These are phyloP conservation scores for Harpegnathos saltator DNA, from an alignment of 1,140 invertebrate genomes.

Conservation along the genomic window DNA sequence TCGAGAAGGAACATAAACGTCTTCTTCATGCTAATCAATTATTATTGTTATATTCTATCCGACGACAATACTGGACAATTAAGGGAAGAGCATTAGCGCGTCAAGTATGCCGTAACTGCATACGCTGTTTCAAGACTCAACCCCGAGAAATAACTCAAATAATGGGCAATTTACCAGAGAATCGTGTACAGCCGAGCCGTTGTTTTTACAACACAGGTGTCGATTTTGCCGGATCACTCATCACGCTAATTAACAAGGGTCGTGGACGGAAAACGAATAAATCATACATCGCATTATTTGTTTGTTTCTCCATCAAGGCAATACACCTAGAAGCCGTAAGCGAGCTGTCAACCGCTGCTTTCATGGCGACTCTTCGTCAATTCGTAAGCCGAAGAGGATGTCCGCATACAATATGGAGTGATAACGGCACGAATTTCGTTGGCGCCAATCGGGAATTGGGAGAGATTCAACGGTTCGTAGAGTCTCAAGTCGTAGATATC, in stretches of 20 bases:
- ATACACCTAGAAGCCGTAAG: constrained; percentile 77
- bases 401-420: constrained; percentile 67
- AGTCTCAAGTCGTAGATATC: no score
- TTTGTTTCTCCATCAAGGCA: constrained; percentile 77
- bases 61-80: no score
- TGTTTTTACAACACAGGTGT: constrained; percentile 80
- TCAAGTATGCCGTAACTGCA: not conserved
- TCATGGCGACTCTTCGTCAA: constrained; percentile 74
- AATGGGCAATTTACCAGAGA: constrained; percentile 79
- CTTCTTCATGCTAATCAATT: not conserved
- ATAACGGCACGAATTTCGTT: constrained; percentile 78
- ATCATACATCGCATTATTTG: constrained; percentile 71
- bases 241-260: not conserved
- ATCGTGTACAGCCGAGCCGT: constrained; percentile 62
- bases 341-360: constrained; percentile 71
- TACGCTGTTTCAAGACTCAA: not conserved
- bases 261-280: constrained; percentile 19
- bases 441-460: constrained; percentile 65
- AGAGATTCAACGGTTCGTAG: not conserved
- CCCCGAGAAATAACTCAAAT: constrained; percentile 36
- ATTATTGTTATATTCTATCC: not conserved
- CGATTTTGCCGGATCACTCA: constrained; percentile 80
- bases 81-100: not conserved
- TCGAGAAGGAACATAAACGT: not conserved
- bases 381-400: constrained; percentile 75